Evolutionary conservation across 2,888 invertebrate genomes (phyloP).

Genomic region (Ormyrus labotus): DNA sequence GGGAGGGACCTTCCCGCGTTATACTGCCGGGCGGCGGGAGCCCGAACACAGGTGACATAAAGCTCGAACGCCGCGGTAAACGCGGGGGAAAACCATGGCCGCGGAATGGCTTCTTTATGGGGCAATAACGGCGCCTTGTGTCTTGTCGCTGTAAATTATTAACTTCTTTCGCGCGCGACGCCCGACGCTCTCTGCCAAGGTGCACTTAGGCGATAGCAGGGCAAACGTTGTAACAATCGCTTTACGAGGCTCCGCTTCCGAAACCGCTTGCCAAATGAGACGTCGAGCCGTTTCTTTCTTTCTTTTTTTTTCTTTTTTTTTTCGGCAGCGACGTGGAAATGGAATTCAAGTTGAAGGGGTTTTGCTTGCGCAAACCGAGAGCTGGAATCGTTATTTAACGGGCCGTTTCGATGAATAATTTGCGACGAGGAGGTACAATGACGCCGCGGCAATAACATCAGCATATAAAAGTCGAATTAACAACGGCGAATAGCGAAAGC

Average conservation of each 20-base stretch:
- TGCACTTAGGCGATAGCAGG: conserved; percentile 4
- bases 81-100: conserved; percentile 56
- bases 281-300: no score
- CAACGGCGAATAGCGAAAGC: background rate
- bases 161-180: conserved; percentile 56
- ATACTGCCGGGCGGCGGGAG: background rate
- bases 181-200: background rate
- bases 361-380: no score
- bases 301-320: no score
- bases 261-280: conserved; percentile 19
- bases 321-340: no score
- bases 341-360: no score
- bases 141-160: conserved; percentile 73
- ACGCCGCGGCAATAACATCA: no score
- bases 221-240: conserved; percentile 38
- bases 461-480: background rate
- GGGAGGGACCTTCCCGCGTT: no score
- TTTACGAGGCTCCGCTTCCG: conserved; percentile 20
- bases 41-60: conserved; percentile 25
- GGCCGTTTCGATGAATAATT: background rate
- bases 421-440: no score
- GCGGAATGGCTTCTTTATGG: conserved; percentile 69
- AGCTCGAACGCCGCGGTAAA: conserved; percentile 52
- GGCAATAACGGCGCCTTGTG: conserved; percentile 70
- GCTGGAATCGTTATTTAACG: background rate